A percentile compares a stretch with the other conserved stretches of the same genome.
phyloP scores from a whole-genome alignment of 2,888 invertebrate genomes.

The Tenthredo livida region DNA sequence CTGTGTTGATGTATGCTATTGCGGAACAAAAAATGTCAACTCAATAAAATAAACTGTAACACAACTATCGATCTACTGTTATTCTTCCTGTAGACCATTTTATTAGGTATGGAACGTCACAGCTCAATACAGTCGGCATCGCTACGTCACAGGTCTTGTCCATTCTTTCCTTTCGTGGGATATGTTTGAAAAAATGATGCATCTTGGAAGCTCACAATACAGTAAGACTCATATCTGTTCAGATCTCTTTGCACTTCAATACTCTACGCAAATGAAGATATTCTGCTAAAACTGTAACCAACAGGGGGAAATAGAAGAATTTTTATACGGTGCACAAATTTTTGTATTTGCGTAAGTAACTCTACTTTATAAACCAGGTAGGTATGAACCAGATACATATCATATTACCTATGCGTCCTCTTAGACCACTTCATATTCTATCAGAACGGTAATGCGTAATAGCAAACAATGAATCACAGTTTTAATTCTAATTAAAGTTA shows the following conservation, averaged over 20 bases:
- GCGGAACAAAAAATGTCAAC: constrained; percentile 33
- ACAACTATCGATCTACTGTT: not conserved
- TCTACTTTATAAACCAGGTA: not conserved
- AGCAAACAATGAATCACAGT: not conserved
- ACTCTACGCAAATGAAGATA: not conserved
- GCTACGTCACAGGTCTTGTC: not conserved
- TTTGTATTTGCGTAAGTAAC: not conserved
- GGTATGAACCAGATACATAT: not conserved
- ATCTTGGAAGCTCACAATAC: too few species aligned
- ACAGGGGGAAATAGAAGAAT: not conserved
- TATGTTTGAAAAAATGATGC: too few species aligned
- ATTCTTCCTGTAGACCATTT: not conserved
- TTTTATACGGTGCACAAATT: not conserved
- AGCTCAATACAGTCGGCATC: not conserved
- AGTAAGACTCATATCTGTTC: too few species aligned
- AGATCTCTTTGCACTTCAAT: not conserved
- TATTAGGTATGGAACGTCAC: not conserved
- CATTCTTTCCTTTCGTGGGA: not conserved
- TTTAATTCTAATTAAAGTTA: constrained; percentile 3
- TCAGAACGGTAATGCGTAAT: not conserved
- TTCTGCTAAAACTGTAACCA: not conserved
- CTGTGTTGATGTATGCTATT: constrained; percentile 45
- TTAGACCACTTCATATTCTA: not conserved
- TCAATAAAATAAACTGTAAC: constrained; percentile 10
- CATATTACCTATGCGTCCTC: not conserved